Conservation (phyloP, 2,113 vertebrate genomes). For the Burhinus oedicnemus region DNA sequence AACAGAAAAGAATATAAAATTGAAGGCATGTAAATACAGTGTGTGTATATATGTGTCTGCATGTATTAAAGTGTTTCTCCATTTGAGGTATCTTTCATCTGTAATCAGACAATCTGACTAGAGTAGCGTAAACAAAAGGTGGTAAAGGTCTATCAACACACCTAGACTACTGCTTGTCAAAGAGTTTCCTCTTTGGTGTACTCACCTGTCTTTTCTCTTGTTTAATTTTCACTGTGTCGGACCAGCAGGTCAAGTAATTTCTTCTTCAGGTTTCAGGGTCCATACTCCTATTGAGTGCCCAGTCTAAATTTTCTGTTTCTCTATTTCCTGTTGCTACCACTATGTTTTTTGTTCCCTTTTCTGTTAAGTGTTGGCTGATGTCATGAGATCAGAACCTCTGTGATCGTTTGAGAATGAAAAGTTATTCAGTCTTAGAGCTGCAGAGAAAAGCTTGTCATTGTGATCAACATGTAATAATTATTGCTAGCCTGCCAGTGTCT, state of each 20-base stretch:
- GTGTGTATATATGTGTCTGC: background rate
- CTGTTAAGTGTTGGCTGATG: background rate
- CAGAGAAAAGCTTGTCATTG: background rate
- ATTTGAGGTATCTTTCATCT: background rate
- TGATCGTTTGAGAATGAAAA: background rate
- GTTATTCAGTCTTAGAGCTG: background rate
- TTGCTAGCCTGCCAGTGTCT: background rate
- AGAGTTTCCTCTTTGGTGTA: background rate
- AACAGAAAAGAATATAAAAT: background rate
- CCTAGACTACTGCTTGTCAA: background rate
- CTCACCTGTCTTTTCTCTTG: background rate
- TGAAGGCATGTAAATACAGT: background rate
- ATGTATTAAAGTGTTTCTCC: background rate
- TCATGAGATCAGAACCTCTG: background rate
- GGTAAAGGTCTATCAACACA: background rate
- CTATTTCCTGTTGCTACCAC: background rate
- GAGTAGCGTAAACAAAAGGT: background rate
- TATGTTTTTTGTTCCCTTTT: background rate
- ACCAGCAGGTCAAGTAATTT: background rate
- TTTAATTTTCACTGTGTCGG: background rate
- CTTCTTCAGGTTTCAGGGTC: background rate
- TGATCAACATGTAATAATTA: background rate
- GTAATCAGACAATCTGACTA: background rate
- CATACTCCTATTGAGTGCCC: background rate
- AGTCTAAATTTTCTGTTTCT: background rate